Conservation (phyloP, 1,140 invertebrate genomes). For the Drosophila pseudoananassae region DNA sequence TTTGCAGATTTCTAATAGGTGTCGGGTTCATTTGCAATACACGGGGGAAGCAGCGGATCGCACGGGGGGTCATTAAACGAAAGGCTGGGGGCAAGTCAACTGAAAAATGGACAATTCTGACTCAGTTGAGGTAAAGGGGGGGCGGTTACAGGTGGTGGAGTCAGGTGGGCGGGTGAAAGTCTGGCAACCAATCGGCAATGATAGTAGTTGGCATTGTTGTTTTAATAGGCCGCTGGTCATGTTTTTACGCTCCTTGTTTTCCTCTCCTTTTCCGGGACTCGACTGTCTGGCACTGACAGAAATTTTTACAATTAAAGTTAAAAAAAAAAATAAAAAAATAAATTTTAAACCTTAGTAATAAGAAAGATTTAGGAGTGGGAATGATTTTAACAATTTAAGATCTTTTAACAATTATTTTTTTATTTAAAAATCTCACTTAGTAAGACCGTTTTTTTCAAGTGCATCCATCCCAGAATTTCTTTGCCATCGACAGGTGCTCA, state of each 20-base stretch:
- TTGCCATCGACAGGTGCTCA: slow-evolving; percentile 45
- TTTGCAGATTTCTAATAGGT: slow-evolving; percentile 43
- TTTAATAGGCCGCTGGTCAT: slow-evolving; percentile 45
- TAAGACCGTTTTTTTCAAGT: neutral
- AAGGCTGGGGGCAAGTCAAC: slow-evolving; percentile 13
- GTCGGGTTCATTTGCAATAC: slow-evolving; percentile 40
- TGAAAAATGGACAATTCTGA: slow-evolving; percentile 36
- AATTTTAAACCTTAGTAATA: no score
- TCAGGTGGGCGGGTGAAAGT: neutral
- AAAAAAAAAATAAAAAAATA: neutral
- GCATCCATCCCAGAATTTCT: neutral
- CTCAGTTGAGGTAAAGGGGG: neutral
- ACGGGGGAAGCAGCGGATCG: neutral
- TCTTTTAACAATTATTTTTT: no score
- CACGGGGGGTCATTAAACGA: slow-evolving; percentile 6
- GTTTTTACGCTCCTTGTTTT: slow-evolving; percentile 8
- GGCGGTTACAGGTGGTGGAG: neutral
- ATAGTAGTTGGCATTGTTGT: slow-evolving; percentile 33
- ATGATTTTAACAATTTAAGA: no score
- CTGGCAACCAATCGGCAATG: neutral
- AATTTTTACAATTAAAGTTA: neutral
- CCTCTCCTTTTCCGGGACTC: neutral
- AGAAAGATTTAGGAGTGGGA: neutral
- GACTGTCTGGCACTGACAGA: neutral
- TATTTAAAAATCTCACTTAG: neutral